Base-by-base conservation (phyloP, 2,113 vertebrate genomes). In the Xiphophorus couchianus region DNA sequence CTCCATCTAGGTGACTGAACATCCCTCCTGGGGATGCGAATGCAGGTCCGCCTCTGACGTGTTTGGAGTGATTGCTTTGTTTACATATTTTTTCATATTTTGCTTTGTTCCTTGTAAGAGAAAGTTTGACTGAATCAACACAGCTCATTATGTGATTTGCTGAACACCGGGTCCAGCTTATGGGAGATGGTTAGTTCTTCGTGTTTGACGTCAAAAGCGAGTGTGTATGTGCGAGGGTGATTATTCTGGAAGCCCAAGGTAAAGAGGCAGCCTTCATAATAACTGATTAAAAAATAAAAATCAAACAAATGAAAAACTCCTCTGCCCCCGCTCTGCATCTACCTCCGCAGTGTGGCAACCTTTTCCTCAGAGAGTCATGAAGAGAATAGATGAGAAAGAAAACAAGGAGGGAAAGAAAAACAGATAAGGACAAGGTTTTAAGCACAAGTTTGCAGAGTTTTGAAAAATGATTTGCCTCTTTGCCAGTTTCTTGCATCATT, bases 291-390 rank as follows among this genome's bases (percentile, higher is more conserved):
- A 86, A 86, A 82, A 79, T 77, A 77, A 84, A 78, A 48, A 86
- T 69, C 22, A 78, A 80, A 83, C 44, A 86, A 60, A 62, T 71
- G 72, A 81, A 86, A 84, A 84, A 44, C 74, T 74, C 48, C 66
- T 78, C 76, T 88, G 87, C 90, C 89, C 84, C 88, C 86, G 72
- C 86, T 83, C 44, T 82, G 87, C 84, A 88, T 79, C 89, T 89
- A 87, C 90, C 90, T 92, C 90, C 39, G 79, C 90, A 90, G 82
- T 91, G 89, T 84, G 58, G 85, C 89, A 93, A 91, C 85, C 88
- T 91, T 80, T 87, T 85, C 83, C 74, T 83, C 76, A 72, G 82
- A 90, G 83, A 88, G 69, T 68, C 29, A 76, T 30, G 82, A 73
- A 81, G 75, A 84, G 81, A 83, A 81, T 37, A 83, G 77, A 72